phyloP scores from a whole-genome alignment of 2,888 invertebrate species.

The Drosophila prolongata region DNA sequence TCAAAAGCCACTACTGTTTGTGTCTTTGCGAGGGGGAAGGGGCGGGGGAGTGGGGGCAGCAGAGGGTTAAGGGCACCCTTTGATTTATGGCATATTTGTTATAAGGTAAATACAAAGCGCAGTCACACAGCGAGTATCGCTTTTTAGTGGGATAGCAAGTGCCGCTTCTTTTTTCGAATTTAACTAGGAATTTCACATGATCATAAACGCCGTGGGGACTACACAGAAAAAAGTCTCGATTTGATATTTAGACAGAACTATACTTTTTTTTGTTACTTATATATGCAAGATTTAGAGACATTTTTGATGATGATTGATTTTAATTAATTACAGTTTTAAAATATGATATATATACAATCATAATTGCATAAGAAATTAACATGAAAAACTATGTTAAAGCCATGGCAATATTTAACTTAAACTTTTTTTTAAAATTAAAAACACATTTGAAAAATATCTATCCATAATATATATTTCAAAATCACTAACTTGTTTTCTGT shows the following conservation, averaged over 20 bases:
- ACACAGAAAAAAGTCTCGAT: not conserved
- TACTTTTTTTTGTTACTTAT: no score
- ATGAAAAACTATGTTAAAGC: no score
- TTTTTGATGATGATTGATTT: no score
- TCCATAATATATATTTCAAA: no score
- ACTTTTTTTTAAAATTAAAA: no score
- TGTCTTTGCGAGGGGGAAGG: conserved; percentile 12
- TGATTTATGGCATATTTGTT: conserved; percentile 75
- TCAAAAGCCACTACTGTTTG: conserved; percentile 80
- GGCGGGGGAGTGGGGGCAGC: not conserved
- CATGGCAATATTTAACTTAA: no score
- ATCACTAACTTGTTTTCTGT: no score
- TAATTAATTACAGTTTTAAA: no score
- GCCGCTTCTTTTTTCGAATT: conserved; percentile 56
- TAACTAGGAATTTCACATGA: conserved; percentile 79
- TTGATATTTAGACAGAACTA: no score
- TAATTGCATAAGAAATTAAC: no score
- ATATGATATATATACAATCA: no score
- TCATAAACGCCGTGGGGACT: conserved; percentile 62
- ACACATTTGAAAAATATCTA: not conserved
- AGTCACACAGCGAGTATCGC: conserved; percentile 54
- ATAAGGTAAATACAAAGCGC: conserved; percentile 67
- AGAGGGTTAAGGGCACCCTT: conserved; percentile 42
- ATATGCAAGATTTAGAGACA: no score
- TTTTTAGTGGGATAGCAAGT: conserved; percentile 62